Conservation (phyloP, 1,140 invertebrate genomes). For the Drosophila grimshawi region DNA sequence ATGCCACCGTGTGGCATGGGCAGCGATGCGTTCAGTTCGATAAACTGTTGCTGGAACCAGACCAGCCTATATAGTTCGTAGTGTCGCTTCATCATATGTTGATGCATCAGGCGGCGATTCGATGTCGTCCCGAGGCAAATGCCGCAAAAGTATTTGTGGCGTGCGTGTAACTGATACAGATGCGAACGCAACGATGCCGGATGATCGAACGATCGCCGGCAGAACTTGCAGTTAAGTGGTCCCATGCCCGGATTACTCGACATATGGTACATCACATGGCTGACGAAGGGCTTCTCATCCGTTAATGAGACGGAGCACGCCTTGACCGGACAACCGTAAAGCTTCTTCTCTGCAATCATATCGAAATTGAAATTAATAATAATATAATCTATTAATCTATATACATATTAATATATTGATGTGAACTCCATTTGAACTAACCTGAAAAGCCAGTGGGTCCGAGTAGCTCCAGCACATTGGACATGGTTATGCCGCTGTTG, state of each 20-base stretch:
- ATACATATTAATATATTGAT: too few relatives aligned
- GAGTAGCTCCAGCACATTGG: conserved; percentile 25
- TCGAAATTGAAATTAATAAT: background rate
- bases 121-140: conserved; percentile 55
- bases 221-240: conserved; percentile 48
- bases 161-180: conserved; percentile 40
- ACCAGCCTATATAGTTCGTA: background rate
- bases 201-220: background rate
- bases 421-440: conserved; percentile 29
- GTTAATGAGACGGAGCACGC: conserved; percentile 38
- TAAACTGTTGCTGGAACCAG: conserved; percentile 32
- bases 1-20: background rate
- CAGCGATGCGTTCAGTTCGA: conserved; percentile 11
- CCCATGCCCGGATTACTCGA: conserved; percentile 17
- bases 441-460: conserved; percentile 35
- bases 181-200: conserved; percentile 31
- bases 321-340: conserved; percentile 53
- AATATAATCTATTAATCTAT: too few relatives aligned
- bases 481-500: background rate
- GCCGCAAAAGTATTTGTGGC: conserved; percentile 52
- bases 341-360: conserved; percentile 26
- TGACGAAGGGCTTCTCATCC: conserved; percentile 36
- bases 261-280: conserved; percentile 54
- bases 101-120: conserved; percentile 42
- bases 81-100: conserved; percentile 43